Conservation (phyloP, 2,113 vertebrate genomes). For the Takifugu flavidus region DNA sequence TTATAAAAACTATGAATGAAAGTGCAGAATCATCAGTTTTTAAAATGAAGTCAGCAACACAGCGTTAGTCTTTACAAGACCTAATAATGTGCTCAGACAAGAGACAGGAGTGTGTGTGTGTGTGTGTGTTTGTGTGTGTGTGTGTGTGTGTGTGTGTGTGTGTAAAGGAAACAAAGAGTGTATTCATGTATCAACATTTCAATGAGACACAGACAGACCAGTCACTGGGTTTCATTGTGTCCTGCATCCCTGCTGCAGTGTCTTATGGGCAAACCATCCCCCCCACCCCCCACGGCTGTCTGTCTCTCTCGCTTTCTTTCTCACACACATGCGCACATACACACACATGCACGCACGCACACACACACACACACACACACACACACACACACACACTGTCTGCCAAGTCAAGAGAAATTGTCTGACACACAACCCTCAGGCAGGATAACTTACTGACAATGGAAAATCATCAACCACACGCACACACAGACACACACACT, state of each 20-base stretch:
- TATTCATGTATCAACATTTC: constrained; percentile 49
- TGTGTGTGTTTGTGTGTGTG: background rate
- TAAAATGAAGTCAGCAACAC: constrained; percentile 11
- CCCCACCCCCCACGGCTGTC: background rate
- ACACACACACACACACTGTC: constrained; percentile 9
- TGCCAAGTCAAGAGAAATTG: background rate
- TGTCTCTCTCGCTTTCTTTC: constrained; percentile 3
- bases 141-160: constrained; percentile 18
- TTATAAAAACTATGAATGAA: background rate
- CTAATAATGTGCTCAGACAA: constrained; percentile 46
- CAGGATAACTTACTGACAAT: no score
- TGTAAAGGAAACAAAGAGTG: constrained; percentile 25
- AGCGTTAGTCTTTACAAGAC: constrained; percentile 17
- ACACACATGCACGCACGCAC: constrained; percentile 43
- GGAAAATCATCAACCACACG: no score
- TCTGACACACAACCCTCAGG: background rate
- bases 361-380: constrained; percentile 14
- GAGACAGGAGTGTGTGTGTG: constrained; percentile 29
- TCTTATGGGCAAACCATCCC: constrained; percentile 37
- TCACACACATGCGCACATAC: constrained; percentile 5
- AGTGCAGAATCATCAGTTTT: background rate
- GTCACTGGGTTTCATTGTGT: constrained; percentile 30
- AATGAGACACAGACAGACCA: constrained; percentile 32
- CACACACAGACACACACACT: no score
- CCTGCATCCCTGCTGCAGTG: constrained; percentile 36